Base-by-base conservation (phyloP, 1,140 invertebrate genomes). In the Aricia agestis region DNA sequence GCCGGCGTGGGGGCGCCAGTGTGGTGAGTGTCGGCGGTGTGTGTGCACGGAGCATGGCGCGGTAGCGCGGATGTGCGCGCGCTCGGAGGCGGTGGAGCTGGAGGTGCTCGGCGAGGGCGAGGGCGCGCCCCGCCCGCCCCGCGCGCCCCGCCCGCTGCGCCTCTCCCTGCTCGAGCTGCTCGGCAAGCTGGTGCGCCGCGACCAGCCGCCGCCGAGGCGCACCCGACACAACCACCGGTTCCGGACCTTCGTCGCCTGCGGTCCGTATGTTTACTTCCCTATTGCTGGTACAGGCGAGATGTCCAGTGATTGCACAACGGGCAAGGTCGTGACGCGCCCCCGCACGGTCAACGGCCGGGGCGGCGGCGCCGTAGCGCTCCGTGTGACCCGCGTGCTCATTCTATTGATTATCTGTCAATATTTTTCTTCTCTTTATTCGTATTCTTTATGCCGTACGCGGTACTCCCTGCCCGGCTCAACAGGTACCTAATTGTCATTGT, bases 121-220 rank as follows among this genome's bases (percentile, higher is more conserved):
- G 78, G 72, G 84, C 68, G 74, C 76, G 75, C 86, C 83, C 82
- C 86, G 84, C 79, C 84, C 85, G 68, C 82, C 92, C 81, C 91
- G 94, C 69, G 36, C 85, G 75, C 83, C 83, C 82, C 86, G 84
- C 79, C 84, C 85, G 68, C 82, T 92, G 81, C 91, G 94, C 69
- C 93, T 94, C 76, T 94, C 93, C 25, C 91, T 95, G 78, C 92
- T 95, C 65, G 94, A 93, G 74, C 93, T 95, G 69, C 92, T 95
- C 72, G 94, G 94, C 73, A 95, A 95, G 83, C 83, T 95, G 81
- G 94, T 94, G 73, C 93, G 83, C 80, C 92, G 78, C 83, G 92
- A 79, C 83, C 92, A 75, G 82, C 89, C 86, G 89, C 74, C 70
- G 78, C 82, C 84, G 78, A 82, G 92, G 90, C 93, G 85, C 83